phyloP scores from a whole-genome alignment of 1,140 invertebrate species.

The Drosophila saltans region DNA sequence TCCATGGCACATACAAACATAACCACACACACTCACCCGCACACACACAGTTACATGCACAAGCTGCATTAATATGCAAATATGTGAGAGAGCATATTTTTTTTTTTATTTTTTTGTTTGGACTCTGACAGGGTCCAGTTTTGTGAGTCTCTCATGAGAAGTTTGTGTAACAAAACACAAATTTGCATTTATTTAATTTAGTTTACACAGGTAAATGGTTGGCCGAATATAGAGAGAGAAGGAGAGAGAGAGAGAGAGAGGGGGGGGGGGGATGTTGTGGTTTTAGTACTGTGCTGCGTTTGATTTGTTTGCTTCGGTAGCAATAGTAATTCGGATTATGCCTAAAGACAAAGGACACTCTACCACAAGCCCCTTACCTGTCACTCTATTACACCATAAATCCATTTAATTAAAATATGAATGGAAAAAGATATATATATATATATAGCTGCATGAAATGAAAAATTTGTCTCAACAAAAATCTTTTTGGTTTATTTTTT shows the following conservation, averaged over 20 bases:
- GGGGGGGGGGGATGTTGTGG: slow-evolving; percentile 7
- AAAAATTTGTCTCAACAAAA: too few relatives aligned
- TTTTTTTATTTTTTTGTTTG: not conserved
- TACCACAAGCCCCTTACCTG: not conserved
- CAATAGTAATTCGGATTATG: not conserved
- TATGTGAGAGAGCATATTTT: slow-evolving; percentile 51
- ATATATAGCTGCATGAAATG: not conserved
- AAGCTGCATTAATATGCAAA: slow-evolving; percentile 76
- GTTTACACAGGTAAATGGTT: slow-evolving; percentile 5
- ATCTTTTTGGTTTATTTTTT: too few relatives aligned
- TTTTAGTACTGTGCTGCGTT: slow-evolving; percentile 6
- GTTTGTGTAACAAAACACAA: slow-evolving; percentile 38
- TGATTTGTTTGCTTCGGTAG: not conserved
- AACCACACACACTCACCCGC: slow-evolving; percentile 35
- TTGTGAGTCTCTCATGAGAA: slow-evolving; percentile 7
- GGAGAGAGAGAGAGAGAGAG: not conserved
- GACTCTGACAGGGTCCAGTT: slow-evolving; percentile 9
- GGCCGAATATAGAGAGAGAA: not conserved
- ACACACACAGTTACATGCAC: slow-evolving; percentile 24
- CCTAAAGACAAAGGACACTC: not conserved
- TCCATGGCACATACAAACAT: slow-evolving; percentile 44
- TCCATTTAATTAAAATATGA: slow-evolving; percentile 2
- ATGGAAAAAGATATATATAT: not conserved
- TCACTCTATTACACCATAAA: not conserved
- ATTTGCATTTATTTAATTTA: slow-evolving; percentile 59